Evolutionary conservation across 2,888 invertebrate genomes (phyloP), one percentile per base, ranked within the genome.

Genomic region (Rhagonycha lutea): DNA sequence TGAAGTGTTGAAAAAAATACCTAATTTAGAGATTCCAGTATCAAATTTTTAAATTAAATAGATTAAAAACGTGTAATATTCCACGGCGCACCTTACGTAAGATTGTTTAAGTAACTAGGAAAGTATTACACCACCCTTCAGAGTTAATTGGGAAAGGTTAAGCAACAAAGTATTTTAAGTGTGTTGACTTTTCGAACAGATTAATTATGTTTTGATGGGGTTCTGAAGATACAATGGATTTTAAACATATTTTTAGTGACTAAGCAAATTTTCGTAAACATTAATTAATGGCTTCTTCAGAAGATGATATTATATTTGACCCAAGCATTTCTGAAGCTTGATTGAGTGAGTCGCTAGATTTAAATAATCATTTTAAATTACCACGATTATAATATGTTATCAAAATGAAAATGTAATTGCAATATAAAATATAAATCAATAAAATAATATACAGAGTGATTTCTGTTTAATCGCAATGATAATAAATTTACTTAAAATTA

Each of bases 201-300:
- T 76, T 78, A 78, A 78, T 78, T 78, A 78, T 78, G 74, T 76
- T 78, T 78, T 78, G 78, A 78, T 78, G 47, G 65, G 47, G 68
- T 74, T 72, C 63, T 63, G 32, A 65, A 26, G 23, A 63, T 69
- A 65, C 29, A 67, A 72, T 26, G 32, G 14, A n/a, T 9, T 28
- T 23, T 68, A 73, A 69, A 63, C 69, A 29, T 63, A 47, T 73
- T 69, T 73, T 32, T 69, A 61, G 69, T 73, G 73, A 73, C 61
- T 69, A 69, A 73, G 73, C 73, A 61, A 73, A 60, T 73, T 69
- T 73, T 73, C 23, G 9, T n/a, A n/a, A 28, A 61, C 68, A 28
- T 72, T 72, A 72, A 72, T 72, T 72, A 72, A 68, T 68, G 61
- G 72, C 72, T 72, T 72, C 72, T 72, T 72, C 72, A 72, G 68